Conservation (phyloP, 2,888 invertebrate genomes). For the Hylaea fasciaria region DNA sequence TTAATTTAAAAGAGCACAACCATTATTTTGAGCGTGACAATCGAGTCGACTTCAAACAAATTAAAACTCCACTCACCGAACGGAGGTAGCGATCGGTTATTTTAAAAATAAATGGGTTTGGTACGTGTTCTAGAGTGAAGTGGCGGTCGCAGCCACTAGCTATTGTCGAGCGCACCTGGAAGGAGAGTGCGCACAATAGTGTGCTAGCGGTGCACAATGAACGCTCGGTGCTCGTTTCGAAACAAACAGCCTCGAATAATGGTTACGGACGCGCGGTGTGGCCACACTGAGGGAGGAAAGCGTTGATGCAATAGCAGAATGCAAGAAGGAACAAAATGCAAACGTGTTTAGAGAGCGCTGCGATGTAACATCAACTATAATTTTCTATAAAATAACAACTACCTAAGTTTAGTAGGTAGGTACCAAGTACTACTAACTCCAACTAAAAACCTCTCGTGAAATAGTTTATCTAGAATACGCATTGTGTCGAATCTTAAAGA, state of each 20-base stretch:
- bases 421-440: background rate
- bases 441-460: too few relatives aligned
- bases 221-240: conserved; percentile 38
- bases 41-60: conserved; percentile 29
- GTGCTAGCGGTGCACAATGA: conserved; percentile 29
- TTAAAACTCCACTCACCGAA: conserved; percentile 28
- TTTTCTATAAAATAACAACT: too few relatives aligned
- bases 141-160: conserved; percentile 42
- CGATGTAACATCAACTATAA: too few relatives aligned
- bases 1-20: conserved; percentile 41
- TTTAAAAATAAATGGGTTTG: conserved; percentile 43
- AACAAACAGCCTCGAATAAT: conserved; percentile 41
- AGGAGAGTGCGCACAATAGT: conserved; percentile 35
- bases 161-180: conserved; percentile 54
- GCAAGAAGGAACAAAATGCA: too few relatives aligned
- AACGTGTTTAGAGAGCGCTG: too few relatives aligned
- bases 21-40: conserved; percentile 32
- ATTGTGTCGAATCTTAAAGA: too few relatives aligned
- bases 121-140: conserved; percentile 48
- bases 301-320: background rate
- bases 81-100: conserved; percentile 32
- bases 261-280: conserved; percentile 33
- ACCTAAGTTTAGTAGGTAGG: too few relatives aligned
- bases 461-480: too few relatives aligned
- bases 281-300: conserved; percentile 7